These are phyloP conservation scores for Polylopha cassiicola DNA, from an alignment of 2,888 invertebrate species.

Conservation along the genomic window DNA sequence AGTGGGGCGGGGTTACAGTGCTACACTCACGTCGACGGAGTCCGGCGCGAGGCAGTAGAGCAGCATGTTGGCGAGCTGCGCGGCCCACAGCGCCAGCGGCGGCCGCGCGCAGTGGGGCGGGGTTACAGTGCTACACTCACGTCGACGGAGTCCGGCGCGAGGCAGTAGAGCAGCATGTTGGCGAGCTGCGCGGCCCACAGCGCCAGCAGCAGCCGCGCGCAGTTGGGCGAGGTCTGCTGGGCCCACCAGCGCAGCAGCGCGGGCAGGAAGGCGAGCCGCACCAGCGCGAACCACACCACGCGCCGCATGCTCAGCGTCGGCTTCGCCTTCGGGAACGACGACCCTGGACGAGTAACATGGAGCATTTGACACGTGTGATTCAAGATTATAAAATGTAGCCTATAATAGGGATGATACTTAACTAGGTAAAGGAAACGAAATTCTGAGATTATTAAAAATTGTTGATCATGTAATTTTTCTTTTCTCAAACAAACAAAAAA, in stretches of 20 bases:
- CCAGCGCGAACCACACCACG: constrained; percentile 88
- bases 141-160: constrained; percentile 64
- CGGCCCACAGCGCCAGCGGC: too few species aligned
- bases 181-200: constrained; percentile 86
- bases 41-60: too few species aligned
- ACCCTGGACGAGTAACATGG: constrained; percentile 79
- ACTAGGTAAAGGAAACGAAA: background rate
- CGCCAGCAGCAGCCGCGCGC: constrained; percentile 85
- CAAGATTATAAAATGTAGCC: too few species aligned
- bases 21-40: too few species aligned
- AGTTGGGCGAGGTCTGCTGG: constrained; percentile 87
- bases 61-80: too few species aligned
- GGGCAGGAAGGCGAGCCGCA: constrained; percentile 90
- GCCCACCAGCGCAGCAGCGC: constrained; percentile 94
- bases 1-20: too few species aligned
- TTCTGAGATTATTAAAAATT: too few species aligned
- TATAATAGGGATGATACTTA: background rate
- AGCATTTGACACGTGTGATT: too few species aligned
- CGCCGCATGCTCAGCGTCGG: constrained; percentile 93
- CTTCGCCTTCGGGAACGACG: constrained; percentile 96
- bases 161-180: constrained; percentile 77
- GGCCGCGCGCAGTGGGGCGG: too few species aligned
- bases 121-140: constrained; percentile 65
- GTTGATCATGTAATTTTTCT: too few species aligned
- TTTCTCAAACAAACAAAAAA: too few species aligned